Evolutionary conservation across 2,888 invertebrate species (phyloP).

Genomic region (Drosophila anomelani): DNA sequence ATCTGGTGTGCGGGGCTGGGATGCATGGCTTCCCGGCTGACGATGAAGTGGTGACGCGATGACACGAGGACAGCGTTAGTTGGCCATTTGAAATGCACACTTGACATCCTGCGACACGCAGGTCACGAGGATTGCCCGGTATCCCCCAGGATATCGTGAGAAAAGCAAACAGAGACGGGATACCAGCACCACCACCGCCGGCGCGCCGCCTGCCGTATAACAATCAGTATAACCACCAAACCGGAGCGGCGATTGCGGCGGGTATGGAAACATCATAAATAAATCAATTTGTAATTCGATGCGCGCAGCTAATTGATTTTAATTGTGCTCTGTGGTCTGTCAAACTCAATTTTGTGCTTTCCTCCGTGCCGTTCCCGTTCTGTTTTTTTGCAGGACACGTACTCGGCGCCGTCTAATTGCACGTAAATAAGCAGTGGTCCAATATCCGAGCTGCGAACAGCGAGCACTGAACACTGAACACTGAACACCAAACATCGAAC

Average conservation of each 20-base stretch:
- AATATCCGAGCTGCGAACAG: constrained; percentile 14
- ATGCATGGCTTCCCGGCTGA: constrained; percentile 9
- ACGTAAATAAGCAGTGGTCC: constrained; percentile 53
- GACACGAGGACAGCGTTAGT: constrained; percentile 18
- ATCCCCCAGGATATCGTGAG: constrained; percentile 34
- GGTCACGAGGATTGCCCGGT: constrained; percentile 32
- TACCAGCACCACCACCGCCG: constrained; percentile 3
- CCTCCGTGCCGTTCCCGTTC: constrained; percentile 14
- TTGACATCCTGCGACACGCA: constrained; percentile 45
- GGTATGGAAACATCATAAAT: constrained; percentile 51
- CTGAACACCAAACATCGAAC: neutral
- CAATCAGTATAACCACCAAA: constrained; percentile 20
- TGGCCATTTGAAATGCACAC: constrained; percentile 40
- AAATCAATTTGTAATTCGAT: constrained; percentile 68
- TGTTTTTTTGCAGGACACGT: constrained; percentile 28
- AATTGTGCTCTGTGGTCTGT: constrained; percentile 53
- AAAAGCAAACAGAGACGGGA: constrained; percentile 40
- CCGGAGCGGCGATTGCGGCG: constrained; percentile 25
- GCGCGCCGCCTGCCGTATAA: constrained; percentile 7
- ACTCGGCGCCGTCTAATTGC: constrained; percentile 49
- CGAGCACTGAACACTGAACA: neutral
- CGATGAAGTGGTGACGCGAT: constrained; percentile 21
- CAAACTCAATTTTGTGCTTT: constrained; percentile 53
- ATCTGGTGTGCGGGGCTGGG: neutral
- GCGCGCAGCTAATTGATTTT: constrained; percentile 67